Evolutionary conservation across 2,797 vertebrate species (phyloP), one percentile per base, ranked within the genome.

Genomic region (Esox lucius): DNA sequence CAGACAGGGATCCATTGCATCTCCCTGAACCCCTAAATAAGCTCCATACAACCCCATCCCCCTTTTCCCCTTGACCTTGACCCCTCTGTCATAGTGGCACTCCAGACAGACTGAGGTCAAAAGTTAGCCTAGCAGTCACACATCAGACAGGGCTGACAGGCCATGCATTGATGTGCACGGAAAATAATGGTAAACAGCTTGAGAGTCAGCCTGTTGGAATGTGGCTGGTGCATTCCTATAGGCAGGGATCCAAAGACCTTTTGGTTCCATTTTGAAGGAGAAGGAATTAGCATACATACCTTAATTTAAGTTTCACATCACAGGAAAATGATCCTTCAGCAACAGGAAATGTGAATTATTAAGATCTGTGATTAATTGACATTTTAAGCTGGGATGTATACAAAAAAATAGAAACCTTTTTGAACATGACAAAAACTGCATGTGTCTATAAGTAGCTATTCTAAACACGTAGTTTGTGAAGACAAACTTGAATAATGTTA

Each of bases 21-120:
- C 84, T 11, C 84, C 26, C 15, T 82, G 78, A 81, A 82, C 74
- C 81, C 86, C 49, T 86, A 88, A 81, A 90, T 86, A 80, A 74
- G 76, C 75, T 72, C 73, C 71, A 75, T 80, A 31, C 84, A 78
- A 74, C 39, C 77, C 74, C 80, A 75, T 51, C 80, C 48, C 77
- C 75, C 80, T 75, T 59, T 80, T 87, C 83, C 84, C 84, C 83
- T 90, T 91, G 90, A 89, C 87, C 90, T 87, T 92, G 91, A 93
- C 90, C 91, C 87, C 68, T 82, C 85, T 83, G 87, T 91, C 87
- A 87, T 80, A 28, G 68, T 76, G 83, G 86, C 81, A 86, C 86
- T 86, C 84, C 91, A 93, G 90, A 93, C 91, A 91, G 90, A 83
- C 88, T 46, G 61, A 80, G 92, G 91, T 92, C 91, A 93, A 81